Conservation (phyloP, 1,140 invertebrate species). For the Eubasilissa regina region DNA sequence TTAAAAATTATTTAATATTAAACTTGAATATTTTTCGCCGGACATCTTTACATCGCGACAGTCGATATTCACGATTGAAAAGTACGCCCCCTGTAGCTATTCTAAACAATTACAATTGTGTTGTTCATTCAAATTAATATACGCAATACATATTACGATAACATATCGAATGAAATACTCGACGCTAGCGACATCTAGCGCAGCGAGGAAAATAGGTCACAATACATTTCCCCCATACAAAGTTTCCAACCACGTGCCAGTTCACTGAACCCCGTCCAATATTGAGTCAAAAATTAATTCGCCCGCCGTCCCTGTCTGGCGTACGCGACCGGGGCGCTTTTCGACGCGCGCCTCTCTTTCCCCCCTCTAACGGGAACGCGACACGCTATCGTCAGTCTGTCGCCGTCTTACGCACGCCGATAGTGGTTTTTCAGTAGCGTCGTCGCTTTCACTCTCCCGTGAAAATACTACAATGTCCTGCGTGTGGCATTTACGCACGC, state of each 20-base stretch:
- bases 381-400: neutral
- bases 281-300: neutral
- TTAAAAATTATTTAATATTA: too few relatives aligned
- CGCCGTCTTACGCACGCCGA: neutral
- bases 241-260: slow-evolving; percentile 16
- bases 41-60: too few relatives aligned
- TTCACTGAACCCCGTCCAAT: slow-evolving; percentile 5
- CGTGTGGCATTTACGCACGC: neutral
- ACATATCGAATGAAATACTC: neutral
- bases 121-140: too few relatives aligned
- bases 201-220: slow-evolving; percentile 16
- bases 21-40: too few relatives aligned
- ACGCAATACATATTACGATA: too few relatives aligned
- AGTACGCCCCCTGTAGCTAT: too few relatives aligned
- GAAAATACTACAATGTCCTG: slow-evolving; percentile 1
- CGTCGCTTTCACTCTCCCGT: neutral
- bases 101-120: too few relatives aligned
- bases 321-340: neutral
- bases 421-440: neutral
- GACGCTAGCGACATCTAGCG: slow-evolving; percentile 7
- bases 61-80: too few relatives aligned
- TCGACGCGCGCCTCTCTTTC: slow-evolving; percentile 15
- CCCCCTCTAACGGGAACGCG: neutral
- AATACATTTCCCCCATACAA: slow-evolving; percentile 2
- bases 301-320: neutral